Evolutionary conservation across 2,113 vertebrate genomes (phyloP), one percentile per base, ranked within the genome.

Genomic region (Labrus mixtus): DNA sequence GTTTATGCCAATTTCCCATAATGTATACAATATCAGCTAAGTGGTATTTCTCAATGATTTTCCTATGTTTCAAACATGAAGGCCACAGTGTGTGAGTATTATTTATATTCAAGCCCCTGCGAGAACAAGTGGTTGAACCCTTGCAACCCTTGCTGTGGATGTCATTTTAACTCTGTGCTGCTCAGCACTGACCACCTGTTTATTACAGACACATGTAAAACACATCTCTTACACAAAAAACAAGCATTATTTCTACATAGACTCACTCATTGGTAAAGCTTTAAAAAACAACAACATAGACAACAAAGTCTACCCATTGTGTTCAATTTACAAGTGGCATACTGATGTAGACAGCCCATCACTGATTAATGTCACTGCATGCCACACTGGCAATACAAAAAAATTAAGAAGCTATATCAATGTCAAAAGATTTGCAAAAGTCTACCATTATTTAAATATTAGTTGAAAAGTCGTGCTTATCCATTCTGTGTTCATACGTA

Each of bases 141-240:
- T 94, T 93, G 91, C 76, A 89, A 87, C 81, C 81, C 86, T 79
- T 68, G 83, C 91, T 90, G 86, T 84, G 87, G 87, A 94, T 94
- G 93, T 92, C 90, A 94, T 93, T 93, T 94, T 93, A 90, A 92
- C 92, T 92, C 82, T 69, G 82, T 87, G 90, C 91, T 84, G 84
- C 89, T 91, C 82, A 87, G 77, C 56, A 78, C 64, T 90, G 90
- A 90, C 93, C 94, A 94, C 93, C 93, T 95, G 93, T 94, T 94
- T 91, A 91, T 79, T 80, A 83, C 85, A 89, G 57, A 90, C 78
- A 84, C 88, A 86, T 73, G 48, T 46, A 61, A 80, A 76, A 73
- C 84, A 64, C 76, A 77, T 59, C 16, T 29, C 60, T 69, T 20
- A 25, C 70, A 81, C 48, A 23, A 46, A 29, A 54, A 58, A 51